A percentile compares a stretch with the other conserved stretches of the same genome.
Conservation (phyloP, 2,113 vertebrate genomes). For the Clarias batrachus region DNA sequence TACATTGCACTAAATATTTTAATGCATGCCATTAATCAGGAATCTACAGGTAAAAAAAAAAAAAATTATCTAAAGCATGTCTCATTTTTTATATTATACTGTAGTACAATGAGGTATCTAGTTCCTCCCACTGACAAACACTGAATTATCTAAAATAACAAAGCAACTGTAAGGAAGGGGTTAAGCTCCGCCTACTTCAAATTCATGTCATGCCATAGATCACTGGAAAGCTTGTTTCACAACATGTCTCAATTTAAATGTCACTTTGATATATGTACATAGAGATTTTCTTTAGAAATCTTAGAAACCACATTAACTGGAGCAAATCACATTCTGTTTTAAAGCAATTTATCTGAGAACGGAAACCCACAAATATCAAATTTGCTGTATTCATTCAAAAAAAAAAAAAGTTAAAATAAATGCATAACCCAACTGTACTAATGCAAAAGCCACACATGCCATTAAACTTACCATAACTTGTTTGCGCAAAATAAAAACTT, state of each 20-base stretch:
- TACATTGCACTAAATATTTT: not conserved
- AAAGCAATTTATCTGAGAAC: not conserved
- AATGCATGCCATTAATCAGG: not conserved
- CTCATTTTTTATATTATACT: not conserved
- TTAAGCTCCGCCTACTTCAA: not conserved
- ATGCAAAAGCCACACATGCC: too few species aligned
- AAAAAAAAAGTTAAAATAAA: not conserved
- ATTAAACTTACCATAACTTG: too few species aligned
- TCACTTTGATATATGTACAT: not conserved
- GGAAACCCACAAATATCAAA: not conserved
- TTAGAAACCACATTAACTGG: not conserved
- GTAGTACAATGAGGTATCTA: not conserved
- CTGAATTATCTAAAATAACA: not conserved
- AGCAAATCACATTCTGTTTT: not conserved
- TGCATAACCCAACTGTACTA: too few species aligned
- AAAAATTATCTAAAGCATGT: not conserved
- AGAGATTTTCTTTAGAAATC: not conserved
- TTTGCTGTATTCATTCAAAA: not conserved
- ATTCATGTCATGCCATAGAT: not conserved
- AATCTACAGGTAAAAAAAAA: not conserved
- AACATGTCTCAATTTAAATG: not conserved
- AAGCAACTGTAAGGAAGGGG: not conserved
- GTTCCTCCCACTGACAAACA: not conserved
- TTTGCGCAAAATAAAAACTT: too few species aligned
- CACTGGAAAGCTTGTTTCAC: not conserved